phyloP scores from a whole-genome alignment of 2,888 invertebrate species.

The Stomorhina lunata region DNA sequence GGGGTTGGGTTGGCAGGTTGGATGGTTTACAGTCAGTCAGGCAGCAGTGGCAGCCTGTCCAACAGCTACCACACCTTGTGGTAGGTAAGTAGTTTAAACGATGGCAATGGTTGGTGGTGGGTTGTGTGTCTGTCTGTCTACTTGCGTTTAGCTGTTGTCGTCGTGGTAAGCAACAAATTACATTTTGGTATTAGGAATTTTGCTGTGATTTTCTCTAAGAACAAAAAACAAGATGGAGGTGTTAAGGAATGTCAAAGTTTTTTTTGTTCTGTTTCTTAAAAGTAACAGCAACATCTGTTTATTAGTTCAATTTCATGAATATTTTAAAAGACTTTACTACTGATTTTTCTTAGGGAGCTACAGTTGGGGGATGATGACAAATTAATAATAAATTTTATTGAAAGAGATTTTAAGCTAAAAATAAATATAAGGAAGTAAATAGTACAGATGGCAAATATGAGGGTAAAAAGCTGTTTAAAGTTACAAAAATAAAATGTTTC shows the following conservation, averaged over 20 bases:
- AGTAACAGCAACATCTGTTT: not conserved
- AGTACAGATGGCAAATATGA: too few relatives aligned
- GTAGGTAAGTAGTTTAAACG: not conserved
- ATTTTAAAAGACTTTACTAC: not conserved
- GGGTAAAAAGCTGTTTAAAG: too few relatives aligned
- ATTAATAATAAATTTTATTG: too few relatives aligned
- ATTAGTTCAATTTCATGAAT: not conserved
- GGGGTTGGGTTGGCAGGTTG: not conserved
- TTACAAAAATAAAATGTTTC: too few relatives aligned
- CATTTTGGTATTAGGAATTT: not conserved
- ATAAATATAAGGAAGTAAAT: too few relatives aligned
- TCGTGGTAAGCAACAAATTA: slow-evolving; percentile 1
- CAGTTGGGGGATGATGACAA: too few relatives aligned
- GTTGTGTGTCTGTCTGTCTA: too few relatives aligned
- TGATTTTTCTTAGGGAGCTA: too few relatives aligned
- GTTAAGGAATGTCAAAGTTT: slow-evolving; percentile 7
- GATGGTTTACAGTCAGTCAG: too few relatives aligned
- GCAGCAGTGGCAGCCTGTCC: not conserved
- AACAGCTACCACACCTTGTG: slow-evolving; percentile 29
- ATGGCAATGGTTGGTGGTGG: not conserved
- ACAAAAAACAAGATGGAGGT: not conserved
- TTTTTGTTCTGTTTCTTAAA: not conserved
- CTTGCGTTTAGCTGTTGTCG: too few relatives aligned
- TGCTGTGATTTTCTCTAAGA: not conserved
- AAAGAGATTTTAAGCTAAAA: too few relatives aligned